Base-by-base conservation (phyloP, 2,113 vertebrate species). In the Nothobranchius kuhntae region DNA sequence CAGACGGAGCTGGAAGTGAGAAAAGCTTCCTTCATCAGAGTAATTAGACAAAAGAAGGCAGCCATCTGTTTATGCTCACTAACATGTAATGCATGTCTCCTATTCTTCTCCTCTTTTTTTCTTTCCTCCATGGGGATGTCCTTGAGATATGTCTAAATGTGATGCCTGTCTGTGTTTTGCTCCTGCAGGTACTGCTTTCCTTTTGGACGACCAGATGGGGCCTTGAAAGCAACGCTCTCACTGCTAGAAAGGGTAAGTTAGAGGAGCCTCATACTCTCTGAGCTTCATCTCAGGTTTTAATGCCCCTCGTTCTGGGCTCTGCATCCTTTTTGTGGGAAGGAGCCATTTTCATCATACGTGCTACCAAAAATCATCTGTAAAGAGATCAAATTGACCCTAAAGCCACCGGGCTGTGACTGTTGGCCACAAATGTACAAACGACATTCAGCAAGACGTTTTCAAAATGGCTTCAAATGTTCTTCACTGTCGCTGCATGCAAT, bases 161-260 rank as follows among this genome's bases (percentile, higher is more conserved):
- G 62, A 67, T 63, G 65, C 44, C 60, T 44, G 65, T 59, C 75
- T 53, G 75, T 61, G 7, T 87, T 75, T 65, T 86, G 61, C 65
- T 66, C 89, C 89, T 81, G 72, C 89, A 99, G 98, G 86, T 99
- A 99, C 80, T 99, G 96, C 86, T 99, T 99, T 83, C 98, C 98
- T 48, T 99, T 99, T 77, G 98, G 98, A 80, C 92, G 96, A 84
- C 97, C 98, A 81, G 98, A 99, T 92, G 98, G 98, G 86, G 96
- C 97, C 81, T 91, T 99, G 68, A 99, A 98, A 94, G 97, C 98
- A 35, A 98, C 96, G 2, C 95, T 99, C 35, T 98, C 97, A 11
- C 93, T 99, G 80, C 94, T 98, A 81, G 97, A 99, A 91, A 93
- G 96, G 94, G 97, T 99, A 95, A 70, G 91, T 21, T 35, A 46